A percentile compares a stretch with the other conserved stretches of the same genome.
Conservation (phyloP, 2,113 vertebrate genomes). For the Salvelinus alpinus region DNA sequence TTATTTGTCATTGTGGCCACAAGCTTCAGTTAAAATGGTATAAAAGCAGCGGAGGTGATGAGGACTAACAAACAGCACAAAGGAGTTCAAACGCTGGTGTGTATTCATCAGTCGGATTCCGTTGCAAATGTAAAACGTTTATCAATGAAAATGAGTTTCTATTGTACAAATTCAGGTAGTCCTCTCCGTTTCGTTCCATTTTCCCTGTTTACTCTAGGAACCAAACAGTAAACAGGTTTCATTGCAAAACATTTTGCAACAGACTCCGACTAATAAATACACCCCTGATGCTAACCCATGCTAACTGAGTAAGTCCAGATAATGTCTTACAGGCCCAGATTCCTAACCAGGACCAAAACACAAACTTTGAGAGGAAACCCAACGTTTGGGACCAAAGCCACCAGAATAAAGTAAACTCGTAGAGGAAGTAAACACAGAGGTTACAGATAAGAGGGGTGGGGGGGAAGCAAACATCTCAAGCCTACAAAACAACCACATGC, state of each 20-base stretch:
- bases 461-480: slow-evolving; percentile 33
- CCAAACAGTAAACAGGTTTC: too few species aligned
- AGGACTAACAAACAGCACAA: background rate
- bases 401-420: slow-evolving; percentile 1
- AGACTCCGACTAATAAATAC: too few species aligned
- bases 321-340: background rate
- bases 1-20: background rate
- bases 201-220: too few species aligned
- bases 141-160: too few species aligned
- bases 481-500: slow-evolving; percentile 45
- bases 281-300: background rate
- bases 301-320: background rate
- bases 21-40: background rate
- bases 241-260: too few species aligned
- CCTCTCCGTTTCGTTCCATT: too few species aligned
- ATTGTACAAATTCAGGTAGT: too few species aligned
- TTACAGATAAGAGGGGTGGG: background rate
- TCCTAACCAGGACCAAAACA: background rate
- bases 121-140: too few species aligned
- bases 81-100: background rate
- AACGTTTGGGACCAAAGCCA: slow-evolving; percentile 19
- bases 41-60: background rate
- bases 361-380: slow-evolving; percentile 1
- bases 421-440: slow-evolving; percentile 3
- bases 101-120: too few species aligned